Conservation (phyloP, 2,797 vertebrate genomes). For the Darevskia nairensis region DNA sequence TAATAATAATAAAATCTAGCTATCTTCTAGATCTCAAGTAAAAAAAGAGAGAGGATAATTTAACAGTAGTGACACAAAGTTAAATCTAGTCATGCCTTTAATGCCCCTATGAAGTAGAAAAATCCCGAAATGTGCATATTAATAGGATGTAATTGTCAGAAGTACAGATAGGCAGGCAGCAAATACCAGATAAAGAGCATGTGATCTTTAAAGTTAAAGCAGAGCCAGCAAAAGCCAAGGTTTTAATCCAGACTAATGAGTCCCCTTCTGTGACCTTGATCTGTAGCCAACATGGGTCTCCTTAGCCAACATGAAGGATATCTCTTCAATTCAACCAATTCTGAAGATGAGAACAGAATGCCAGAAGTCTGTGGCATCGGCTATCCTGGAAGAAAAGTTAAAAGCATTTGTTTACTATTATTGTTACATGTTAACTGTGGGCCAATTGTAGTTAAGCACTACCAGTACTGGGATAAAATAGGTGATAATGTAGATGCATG, state of each 20-base stretch:
- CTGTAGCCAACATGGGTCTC: slow-evolving; percentile 3
- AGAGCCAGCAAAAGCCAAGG: slow-evolving; percentile 15
- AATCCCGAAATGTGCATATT: neutral
- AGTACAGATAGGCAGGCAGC: slow-evolving; percentile 9
- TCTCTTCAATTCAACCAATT: neutral
- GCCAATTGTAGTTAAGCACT: neutral
- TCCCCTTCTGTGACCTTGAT: slow-evolving; percentile 13
- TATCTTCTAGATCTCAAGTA: no score
- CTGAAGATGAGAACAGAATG: neutral
- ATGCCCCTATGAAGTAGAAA: neutral
- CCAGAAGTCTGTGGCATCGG: neutral
- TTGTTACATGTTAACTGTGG: neutral
- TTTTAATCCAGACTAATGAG: neutral
- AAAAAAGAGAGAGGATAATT: neutral
- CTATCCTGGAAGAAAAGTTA: no score
- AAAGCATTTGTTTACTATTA: neutral
- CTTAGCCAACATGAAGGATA: neutral
- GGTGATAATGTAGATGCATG: no score
- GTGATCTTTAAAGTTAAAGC: neutral
- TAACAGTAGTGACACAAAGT: neutral
- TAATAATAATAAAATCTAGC: no score
- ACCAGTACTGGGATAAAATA: neutral
- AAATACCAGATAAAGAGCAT: neutral
- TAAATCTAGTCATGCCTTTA: neutral
- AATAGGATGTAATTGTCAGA: neutral